Base-by-base conservation (phyloP, 2,888 invertebrate species). In the Parascotia fuliginaria region DNA sequence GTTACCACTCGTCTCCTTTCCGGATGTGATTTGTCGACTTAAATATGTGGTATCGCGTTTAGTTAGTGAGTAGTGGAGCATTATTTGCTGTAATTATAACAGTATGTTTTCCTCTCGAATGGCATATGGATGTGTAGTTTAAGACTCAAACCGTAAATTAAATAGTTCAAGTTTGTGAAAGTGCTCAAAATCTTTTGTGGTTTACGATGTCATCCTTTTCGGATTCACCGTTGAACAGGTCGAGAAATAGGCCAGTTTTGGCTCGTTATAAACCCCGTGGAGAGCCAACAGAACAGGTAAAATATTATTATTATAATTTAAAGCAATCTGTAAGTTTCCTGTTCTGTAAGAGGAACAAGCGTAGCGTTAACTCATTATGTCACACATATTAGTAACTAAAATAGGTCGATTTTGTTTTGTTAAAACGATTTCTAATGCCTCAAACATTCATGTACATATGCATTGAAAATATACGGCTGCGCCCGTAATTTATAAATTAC, bases 1-100 rank as follows among this genome's bases (percentile, higher is more conserved):
- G 66, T 79, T 80, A 79, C 75, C 77, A 73, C 74, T 75, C 70
- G 68, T 56, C 75, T 82, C 81, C 78, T 75, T 85, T 87, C 87
- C 92, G 92, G 92, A 91, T 91, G 87, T 89, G 91, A 89, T 90
- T 90, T 89, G 90, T 87, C 88, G 88, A 86, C 83, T 82, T 82
- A 87, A 89, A 87, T 86, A 87, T 88, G 89, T 87, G 83, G 84
- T 87, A 90, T 91, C 89, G 81, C 82, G 69, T 80, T 79, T 77
- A n/a, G 83, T 73, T 76, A 79, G 83, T 73, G 70, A 75, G 72
- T 75, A 77, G 83, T 78, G 73, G 73, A 76, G 75, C 76, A 78
- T 70, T 75, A 71, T 68, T 77, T 77, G 77, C 77, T 80, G 79
- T 83, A 85, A 83, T 83, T 84, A 77, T 76, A 79, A 77, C 87